Conservation (phyloP, 1,140 invertebrate genomes). For the Pseudomyrmex gracilis region DNA sequence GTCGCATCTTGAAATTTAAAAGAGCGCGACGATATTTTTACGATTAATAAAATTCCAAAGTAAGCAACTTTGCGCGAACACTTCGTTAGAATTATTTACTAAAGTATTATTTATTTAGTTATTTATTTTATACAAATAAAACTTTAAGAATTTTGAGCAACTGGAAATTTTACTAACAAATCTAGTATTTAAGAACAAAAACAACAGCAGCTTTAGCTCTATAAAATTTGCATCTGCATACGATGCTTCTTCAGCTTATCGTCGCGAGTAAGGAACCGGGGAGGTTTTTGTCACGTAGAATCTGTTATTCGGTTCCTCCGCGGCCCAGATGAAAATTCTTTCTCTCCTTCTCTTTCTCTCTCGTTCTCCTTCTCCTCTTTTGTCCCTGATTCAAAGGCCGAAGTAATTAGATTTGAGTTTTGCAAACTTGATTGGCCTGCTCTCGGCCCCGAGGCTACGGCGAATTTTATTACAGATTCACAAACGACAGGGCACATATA, state of each 20-base stretch:
- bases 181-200: background rate
- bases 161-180: no score
- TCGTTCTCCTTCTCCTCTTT: constrained; percentile 50
- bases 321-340: constrained; percentile 38
- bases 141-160: background rate
- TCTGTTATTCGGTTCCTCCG: constrained; percentile 38
- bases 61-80: no score
- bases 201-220: background rate
- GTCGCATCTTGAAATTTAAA: background rate
- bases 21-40: background rate
- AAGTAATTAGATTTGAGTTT: constrained; percentile 76
- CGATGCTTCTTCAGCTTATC: constrained; percentile 15
- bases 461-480: constrained; percentile 71
- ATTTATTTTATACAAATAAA: no score
- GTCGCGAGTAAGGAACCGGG: constrained; percentile 15
- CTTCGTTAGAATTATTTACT: no score
- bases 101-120: no score
- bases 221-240: constrained; percentile 21
- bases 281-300: constrained; percentile 41
- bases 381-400: constrained; percentile 69
- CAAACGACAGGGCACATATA: constrained; percentile 57
- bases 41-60: no score
- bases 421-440: constrained; percentile 72
- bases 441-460: constrained; percentile 58
- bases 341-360: constrained; percentile 22